Evolutionary conservation across 2,888 invertebrate genomes (phyloP).

Genomic region (Limnephilus lunatus): DNA sequence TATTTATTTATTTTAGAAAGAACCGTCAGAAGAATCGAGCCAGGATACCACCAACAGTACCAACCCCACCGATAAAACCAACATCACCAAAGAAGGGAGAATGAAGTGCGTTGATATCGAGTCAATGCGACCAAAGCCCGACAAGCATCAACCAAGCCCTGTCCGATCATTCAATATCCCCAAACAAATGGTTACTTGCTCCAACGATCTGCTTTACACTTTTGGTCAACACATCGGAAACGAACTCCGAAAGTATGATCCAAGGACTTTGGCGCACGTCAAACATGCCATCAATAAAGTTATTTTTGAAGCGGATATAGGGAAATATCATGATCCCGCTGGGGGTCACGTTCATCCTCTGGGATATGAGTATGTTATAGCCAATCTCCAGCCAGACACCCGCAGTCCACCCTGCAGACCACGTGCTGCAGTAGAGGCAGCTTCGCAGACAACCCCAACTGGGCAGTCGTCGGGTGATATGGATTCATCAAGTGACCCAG

Average conservation of each 20-base stretch:
- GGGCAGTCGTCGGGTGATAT: not conserved
- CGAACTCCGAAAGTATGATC: not conserved
- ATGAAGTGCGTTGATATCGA: not conserved
- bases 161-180: not conserved
- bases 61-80: too few relatives aligned
- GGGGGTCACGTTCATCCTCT: not conserved
- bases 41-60: not conserved
- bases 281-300: not conserved
- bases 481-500: not conserved
- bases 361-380: not conserved
- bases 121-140: not conserved
- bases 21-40: not conserved
- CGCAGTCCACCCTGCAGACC: not conserved
- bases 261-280: not conserved
- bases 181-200: not conserved
- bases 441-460: not conserved
- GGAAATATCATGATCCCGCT: not conserved
- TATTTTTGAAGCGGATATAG: not conserved
- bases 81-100: not conserved
- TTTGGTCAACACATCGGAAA: not conserved
- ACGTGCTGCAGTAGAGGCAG: not conserved
- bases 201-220: not conserved
- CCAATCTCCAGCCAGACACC: not conserved
- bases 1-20: not conserved
- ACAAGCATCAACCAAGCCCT: not conserved